These are phyloP conservation scores for Pygoscelis adeliae DNA, from an alignment of 2,113 vertebrate species.

Conservation along the genomic window DNA sequence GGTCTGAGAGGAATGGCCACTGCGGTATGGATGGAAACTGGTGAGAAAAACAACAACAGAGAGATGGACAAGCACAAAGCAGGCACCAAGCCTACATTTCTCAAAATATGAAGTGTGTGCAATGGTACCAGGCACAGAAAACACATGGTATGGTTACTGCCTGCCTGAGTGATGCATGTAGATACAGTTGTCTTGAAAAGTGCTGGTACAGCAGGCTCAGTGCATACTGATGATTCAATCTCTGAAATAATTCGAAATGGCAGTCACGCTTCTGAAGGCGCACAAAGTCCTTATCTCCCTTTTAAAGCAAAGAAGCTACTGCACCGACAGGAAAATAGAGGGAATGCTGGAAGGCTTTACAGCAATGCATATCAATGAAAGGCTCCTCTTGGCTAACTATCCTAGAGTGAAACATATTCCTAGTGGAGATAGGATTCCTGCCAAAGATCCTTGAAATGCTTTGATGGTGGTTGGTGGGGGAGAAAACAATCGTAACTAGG, in stretches of 20 bases:
- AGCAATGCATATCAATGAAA: constrained; percentile 44
- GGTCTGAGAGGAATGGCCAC: background rate
- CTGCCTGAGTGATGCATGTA: background rate
- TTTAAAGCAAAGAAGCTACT: constrained; percentile 46
- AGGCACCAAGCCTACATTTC: background rate
- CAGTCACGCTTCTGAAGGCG: constrained; percentile 32
- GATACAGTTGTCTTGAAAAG: constrained; percentile 24
- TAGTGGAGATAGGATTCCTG: background rate
- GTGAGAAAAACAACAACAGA: background rate
- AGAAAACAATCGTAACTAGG: background rate
- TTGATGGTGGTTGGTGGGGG: background rate
- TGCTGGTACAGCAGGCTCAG: constrained; percentile 31
- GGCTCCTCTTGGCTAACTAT: constrained; percentile 2
- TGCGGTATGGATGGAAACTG: background rate
- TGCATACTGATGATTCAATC: constrained; percentile 55
- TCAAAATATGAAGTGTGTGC: background rate
- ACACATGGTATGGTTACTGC: background rate
- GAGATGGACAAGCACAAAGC: background rate
- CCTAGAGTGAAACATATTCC: background rate
- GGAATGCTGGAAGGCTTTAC: constrained; percentile 35
- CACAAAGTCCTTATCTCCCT: constrained; percentile 48
- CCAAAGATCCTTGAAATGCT: constrained; percentile 3
- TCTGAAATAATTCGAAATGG: constrained; percentile 33
- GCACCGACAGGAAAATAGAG: background rate
- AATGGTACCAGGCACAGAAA: background rate